Base-by-base conservation (phyloP, 2,113 vertebrate species). In the Planiliza haematocheilus region DNA sequence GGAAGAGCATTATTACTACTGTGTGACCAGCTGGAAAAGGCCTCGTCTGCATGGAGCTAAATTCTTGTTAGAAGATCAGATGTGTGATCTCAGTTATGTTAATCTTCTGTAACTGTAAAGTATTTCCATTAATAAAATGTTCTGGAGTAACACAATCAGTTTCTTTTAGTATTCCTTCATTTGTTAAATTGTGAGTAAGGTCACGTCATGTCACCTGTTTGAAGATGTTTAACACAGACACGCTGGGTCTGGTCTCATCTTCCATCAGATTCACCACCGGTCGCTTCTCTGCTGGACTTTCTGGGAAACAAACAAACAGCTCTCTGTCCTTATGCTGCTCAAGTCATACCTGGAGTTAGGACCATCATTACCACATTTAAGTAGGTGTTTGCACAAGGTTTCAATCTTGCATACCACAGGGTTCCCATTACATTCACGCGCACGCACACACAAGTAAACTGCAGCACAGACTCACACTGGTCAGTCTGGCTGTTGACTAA, bases 171-270 rank as follows among this genome's bases (percentile, higher is more conserved):
- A n/a, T n/a, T n/a, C n/a, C n/a, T 57, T 57, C 1, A 34, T 58
- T 0, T 10, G 8, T 18, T 0, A 0, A 21, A 20, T 4, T n/a
- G 37, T 16, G 51, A 41, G 6, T 11, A 51, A 30, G 24, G 2
- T 5, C 4, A n/a, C n/a, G n/a, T 21, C 2, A 0, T 49, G 38
- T 55, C 75, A 94, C 94, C 92, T 93, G 84, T 81, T 89, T 92
- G 65, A 94, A 94, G 81, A 94, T 94, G 84, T 24, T 72, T 0
- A 93, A 18, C 36, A 94, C 92, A 1, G 93, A 92, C 24, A 67
- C 39, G 0, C n/a, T 37, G 39, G 83, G 38, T 38, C 14, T 66
- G 75, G 49, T 14, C 20, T 92, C 91, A 1, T 92, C 91, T 11
- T 90, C 93, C 14, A 36, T 77, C 75, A 91, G 82, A 58, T 68